phyloP scores from a whole-genome alignment of 2,797 vertebrate genomes.

The Gobio occitaniae region DNA sequence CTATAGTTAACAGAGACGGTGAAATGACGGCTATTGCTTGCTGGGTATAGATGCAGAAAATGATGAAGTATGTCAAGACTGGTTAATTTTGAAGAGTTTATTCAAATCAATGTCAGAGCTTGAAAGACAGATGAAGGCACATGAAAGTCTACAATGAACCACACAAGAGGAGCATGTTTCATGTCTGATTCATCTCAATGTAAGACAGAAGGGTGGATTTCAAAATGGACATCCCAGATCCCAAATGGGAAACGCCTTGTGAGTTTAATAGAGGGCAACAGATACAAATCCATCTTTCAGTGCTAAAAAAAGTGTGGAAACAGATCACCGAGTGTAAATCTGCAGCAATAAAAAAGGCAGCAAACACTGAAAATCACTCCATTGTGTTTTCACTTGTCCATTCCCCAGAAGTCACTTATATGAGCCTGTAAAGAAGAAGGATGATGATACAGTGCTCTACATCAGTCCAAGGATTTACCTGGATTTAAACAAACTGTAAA shows the following conservation, averaged over 20 bases:
- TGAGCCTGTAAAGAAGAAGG: background rate
- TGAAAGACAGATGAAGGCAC: constrained; percentile 80
- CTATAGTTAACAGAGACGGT: no score
- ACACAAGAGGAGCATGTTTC: constrained; percentile 35
- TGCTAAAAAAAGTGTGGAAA: background rate
- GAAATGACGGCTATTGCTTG: no score
- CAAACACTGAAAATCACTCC: constrained; percentile 25
- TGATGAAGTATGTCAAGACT: constrained; percentile 64
- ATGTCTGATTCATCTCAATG: constrained; percentile 40
- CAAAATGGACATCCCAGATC: constrained; percentile 7
- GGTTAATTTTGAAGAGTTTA: constrained; percentile 85
- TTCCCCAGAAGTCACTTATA: background rate
- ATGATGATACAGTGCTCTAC: constrained; percentile 12
- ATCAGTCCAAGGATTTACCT: background rate
- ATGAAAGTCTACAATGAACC: constrained; percentile 56
- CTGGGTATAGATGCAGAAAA: constrained; percentile 59
- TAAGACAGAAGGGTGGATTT: background rate
- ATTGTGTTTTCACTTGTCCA: background rate
- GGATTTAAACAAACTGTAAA: constrained; percentile 45
- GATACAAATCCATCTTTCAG: constrained; percentile 8
- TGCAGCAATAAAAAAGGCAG: constrained; percentile 14
- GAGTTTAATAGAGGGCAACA: background rate
- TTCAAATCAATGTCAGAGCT: constrained; percentile 74
- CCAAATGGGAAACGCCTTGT: background rate
- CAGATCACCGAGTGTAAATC: constrained; percentile 18